These are phyloP conservation scores for Astropecten irregularis DNA, from an alignment of 53 echinoderm and acorn worm genomes.

Conservation along the genomic window DNA sequence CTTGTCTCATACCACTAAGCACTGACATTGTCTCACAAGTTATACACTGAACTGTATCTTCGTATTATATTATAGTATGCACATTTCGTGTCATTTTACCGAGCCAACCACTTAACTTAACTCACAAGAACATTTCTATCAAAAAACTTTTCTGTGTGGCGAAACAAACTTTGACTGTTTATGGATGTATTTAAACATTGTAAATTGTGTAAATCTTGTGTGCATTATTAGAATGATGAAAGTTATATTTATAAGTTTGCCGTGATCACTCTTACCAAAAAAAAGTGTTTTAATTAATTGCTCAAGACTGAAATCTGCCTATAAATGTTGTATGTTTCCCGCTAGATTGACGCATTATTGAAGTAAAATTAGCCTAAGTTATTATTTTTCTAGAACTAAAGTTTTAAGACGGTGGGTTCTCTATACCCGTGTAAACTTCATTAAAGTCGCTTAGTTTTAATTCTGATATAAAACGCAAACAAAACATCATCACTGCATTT, in stretches of 20 bases:
- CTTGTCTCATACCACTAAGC: conserved; percentile 40
- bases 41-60: too few species aligned
- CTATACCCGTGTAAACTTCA: too few species aligned
- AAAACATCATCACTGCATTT: too few species aligned
- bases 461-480: too few species aligned
- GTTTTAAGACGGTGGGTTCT: too few species aligned
- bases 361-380: too few species aligned
- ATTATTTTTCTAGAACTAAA: too few species aligned
- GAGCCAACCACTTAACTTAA: background rate
- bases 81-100: background rate
- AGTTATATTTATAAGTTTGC: conserved; percentile 50
- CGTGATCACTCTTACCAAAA: conserved; percentile 21
- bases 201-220: conserved; percentile 30
- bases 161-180: background rate
- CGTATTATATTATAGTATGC: background rate
- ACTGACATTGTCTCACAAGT: background rate
- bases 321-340: too few species aligned
- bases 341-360: too few species aligned
- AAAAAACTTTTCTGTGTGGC: background rate
- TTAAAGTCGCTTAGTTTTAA: too few species aligned
- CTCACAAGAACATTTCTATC: background rate
- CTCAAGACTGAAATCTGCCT: conserved; percentile 22
- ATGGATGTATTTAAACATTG: conserved; percentile 10
- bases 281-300: background rate
- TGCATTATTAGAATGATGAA: conserved; percentile 27